Evolutionary conservation across 1,140 invertebrate genomes (phyloP), one percentile per base, ranked within the genome.

Genomic region (Rhizoglyphus robini): DNA sequence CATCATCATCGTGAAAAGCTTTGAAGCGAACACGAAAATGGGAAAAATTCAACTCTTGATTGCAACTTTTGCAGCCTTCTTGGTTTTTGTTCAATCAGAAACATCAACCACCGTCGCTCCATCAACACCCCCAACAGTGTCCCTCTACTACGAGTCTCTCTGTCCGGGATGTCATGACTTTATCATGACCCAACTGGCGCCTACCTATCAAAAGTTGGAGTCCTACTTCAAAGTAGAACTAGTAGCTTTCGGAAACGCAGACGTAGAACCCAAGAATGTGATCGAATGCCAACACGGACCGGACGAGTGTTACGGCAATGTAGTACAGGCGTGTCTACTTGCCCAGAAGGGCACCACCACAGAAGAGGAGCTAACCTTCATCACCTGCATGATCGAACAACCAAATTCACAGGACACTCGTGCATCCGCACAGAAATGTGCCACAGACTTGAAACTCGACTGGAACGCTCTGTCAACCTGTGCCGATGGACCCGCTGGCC

Each of bases 271-370:
- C 8, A 32, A 47, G 11, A n/a, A n/a, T 18, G 32, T 31, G 29
- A 46, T 46, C 23, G 41, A 46, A 23, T 60, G 58, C 46, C 70
- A 71, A 51, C 71, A 72, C 41, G 70, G 70, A 1, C 46, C 67
- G 20, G 62, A 58, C 1, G 70, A 71, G 63, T 71, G 70, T 54
- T 18, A 51, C 3, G 70, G 71, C 1, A 71, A 71, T 54, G 60
- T 41, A 36, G 62, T 71, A 2, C 70, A 71, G 69, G 79, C 54
- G 15, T 46, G 41, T 46, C 23, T 46, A 23, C 41, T 46, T 15
- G 15, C 23, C 23, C 15, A 15, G 15, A 46, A 46, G 15, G 41
- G 41, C 23, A 23, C 15, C 23, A 23, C 15, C 23, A 23, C 41
- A 23, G 23, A 46, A 23, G 15, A 46, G 41, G 15, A 15, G 41